Percentiles rank a stretch among this genome's conserved stretches.
These are phyloP conservation scores for Xanthorhoe spadicearia DNA, from an alignment of 2,888 invertebrate genomes.

Conservation along the genomic window DNA sequence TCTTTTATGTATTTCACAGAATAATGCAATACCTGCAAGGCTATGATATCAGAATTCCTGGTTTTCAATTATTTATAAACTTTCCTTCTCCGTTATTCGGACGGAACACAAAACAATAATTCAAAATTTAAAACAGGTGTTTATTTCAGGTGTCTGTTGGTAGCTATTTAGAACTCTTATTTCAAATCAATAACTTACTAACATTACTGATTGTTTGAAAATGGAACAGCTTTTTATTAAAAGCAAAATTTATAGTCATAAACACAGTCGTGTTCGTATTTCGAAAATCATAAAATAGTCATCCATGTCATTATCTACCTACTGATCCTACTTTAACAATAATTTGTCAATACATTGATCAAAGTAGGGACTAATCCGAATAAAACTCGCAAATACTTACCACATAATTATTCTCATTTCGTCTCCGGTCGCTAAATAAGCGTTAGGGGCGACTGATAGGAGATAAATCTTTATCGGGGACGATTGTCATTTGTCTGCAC, in stretches of 20 bases:
- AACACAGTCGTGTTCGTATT: too few relatives aligned
- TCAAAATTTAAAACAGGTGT: not conserved
- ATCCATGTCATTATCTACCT: too few relatives aligned
- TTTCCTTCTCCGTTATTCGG: too few relatives aligned
- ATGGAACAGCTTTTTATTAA: too few relatives aligned
- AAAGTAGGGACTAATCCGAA: slow-evolving; percentile 17
- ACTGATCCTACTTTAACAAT: too few relatives aligned
- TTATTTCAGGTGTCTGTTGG: not conserved
- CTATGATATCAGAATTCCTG: not conserved
- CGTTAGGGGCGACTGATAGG: slow-evolving; percentile 41
- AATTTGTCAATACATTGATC: too few relatives aligned
- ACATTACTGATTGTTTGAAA: not conserved
- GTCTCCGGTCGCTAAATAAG: slow-evolving; percentile 40
- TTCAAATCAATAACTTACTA: too few relatives aligned
- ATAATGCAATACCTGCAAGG: not conserved
- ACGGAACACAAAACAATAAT: not conserved
- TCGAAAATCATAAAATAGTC: too few relatives aligned
- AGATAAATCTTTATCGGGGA: slow-evolving; percentile 53
- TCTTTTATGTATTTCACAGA: slow-evolving; percentile 7
- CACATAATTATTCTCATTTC: slow-evolving; percentile 21
- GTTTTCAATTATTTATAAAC: not conserved
- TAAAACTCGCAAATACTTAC: slow-evolving; percentile 7
- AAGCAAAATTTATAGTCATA: too few relatives aligned
- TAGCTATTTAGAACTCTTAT: not conserved
- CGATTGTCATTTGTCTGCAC: slow-evolving; percentile 61